phyloP scores from a whole-genome alignment of 2,113 vertebrate species.

The Eidolon helvum region DNA sequence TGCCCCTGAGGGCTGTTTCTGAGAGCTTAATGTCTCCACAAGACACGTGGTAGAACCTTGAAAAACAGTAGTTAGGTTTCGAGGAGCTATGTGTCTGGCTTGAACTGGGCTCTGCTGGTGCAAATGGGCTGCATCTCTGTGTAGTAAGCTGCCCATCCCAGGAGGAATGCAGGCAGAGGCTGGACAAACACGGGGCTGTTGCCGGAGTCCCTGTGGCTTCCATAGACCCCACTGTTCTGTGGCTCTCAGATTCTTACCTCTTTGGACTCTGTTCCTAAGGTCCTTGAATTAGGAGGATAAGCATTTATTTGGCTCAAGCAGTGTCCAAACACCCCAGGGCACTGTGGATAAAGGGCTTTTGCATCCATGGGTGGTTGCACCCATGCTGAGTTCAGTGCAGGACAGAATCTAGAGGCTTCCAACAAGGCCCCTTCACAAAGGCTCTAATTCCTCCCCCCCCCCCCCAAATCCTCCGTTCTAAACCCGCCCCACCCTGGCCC shows the following conservation, averaged over 20 bases:
- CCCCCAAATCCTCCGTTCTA: background rate
- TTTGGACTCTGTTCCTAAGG: background rate
- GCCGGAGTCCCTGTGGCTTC: fast-evolving
- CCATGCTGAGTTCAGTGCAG: fast-evolving
- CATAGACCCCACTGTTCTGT: background rate
- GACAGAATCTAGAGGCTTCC: background rate
- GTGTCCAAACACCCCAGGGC: background rate
- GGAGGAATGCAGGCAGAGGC: background rate
- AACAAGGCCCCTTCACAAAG: background rate
- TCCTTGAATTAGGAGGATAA: background rate
- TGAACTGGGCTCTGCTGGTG: background rate
- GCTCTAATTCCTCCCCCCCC: background rate
- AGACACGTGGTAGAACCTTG: fast-evolving
- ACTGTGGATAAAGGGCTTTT: background rate
- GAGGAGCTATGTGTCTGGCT: background rate
- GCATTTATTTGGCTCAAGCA: background rate
- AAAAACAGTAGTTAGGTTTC: background rate
- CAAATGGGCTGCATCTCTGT: background rate
- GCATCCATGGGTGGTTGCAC: fast-evolving
- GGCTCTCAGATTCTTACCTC: background rate
- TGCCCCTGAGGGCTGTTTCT: background rate
- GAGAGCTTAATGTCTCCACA: background rate
- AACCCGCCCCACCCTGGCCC: background rate
- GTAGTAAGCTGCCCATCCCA: background rate
- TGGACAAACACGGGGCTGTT: background rate